Percentiles rank a stretch among this genome's conserved stretches.
Evolutionary conservation across 2,888 invertebrate genomes (phyloP).

Genomic region (Caenorhabditis drosophilae): DNA sequence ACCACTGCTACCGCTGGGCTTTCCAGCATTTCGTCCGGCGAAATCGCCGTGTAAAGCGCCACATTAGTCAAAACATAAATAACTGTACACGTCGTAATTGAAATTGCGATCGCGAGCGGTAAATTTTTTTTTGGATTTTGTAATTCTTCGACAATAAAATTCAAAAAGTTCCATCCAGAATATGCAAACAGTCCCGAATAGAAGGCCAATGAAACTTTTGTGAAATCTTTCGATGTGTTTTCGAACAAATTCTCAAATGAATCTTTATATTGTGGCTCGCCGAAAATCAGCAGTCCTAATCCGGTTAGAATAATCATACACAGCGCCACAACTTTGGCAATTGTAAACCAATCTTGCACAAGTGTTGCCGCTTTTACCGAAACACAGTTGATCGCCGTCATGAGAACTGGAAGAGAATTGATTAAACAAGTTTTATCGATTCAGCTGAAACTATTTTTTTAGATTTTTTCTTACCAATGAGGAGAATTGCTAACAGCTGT

Average conservation of each 20-base stretch:
- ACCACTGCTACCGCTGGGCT: constrained; percentile 95
- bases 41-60: constrained; percentile 95
- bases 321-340: constrained; percentile 85
- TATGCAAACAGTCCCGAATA: constrained; percentile 98
- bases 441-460: background rate
- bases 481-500: constrained; percentile 86
- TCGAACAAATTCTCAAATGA: constrained; percentile 85
- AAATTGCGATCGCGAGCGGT: constrained; percentile 90
- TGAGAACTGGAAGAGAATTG: constrained; percentile 77
- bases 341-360: constrained; percentile 96
- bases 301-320: constrained; percentile 93
- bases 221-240: constrained; percentile 77
- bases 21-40: constrained; percentile 87
- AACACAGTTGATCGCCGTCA: constrained; percentile 96
- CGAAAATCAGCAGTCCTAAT: constrained; percentile 81
- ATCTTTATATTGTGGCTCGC: constrained; percentile 77
- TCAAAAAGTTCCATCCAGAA: constrained; percentile 88
- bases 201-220: constrained; percentile 71
- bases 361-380: constrained; percentile 91
- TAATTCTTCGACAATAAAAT: constrained; percentile 97
- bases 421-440: background rate
- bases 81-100: constrained; percentile 88
- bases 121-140: constrained; percentile 95
- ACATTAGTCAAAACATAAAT: constrained; percentile 94
- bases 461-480: constrained; percentile 79